Percentiles rank a stretch among this genome's conserved stretches.
phyloP scores from a whole-genome alignment of 2,888 invertebrate species.

The Hemistola chrysoprasaria region DNA sequence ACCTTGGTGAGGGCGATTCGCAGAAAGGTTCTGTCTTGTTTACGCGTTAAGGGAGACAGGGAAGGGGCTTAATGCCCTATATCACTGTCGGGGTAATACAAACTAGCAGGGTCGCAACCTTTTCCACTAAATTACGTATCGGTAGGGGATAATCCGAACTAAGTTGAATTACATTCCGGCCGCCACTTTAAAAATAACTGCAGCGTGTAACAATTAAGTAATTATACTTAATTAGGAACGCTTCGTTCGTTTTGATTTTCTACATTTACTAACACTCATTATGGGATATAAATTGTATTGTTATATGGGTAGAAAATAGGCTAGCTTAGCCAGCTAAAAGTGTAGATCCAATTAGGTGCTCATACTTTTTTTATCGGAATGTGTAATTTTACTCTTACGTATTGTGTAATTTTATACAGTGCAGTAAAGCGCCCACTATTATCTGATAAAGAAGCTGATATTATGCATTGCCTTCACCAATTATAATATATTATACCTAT shows the following conservation, averaged over 20 bases:
- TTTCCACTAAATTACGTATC: conserved; percentile 81
- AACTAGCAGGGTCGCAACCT: conserved; percentile 79
- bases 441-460: too few species aligned
- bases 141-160: conserved; percentile 75
- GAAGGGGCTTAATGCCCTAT: conserved; percentile 80
- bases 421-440: too few species aligned
- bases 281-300: conserved; percentile 9
- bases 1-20: conserved; percentile 74
- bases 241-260: conserved; percentile 20
- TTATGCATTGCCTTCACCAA: too few species aligned
- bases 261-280: conserved; percentile 17
- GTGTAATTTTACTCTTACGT: too few species aligned
- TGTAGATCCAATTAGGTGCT: too few species aligned
- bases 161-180: conserved; percentile 68
- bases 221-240: conserved; percentile 26
- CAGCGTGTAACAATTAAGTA: conserved; percentile 41
- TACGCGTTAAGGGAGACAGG: conserved; percentile 78
- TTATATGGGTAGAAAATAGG: conserved; percentile 4
- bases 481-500: too few species aligned
- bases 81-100: conserved; percentile 79
- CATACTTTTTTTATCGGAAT: too few species aligned
- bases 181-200: conserved; percentile 57
- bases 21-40: conserved; percentile 79
- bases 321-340: too few species aligned
- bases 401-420: too few species aligned